Evolutionary conservation across 2,113 vertebrate species (phyloP).

Genomic region (Microtus pennsylvanicus): DNA sequence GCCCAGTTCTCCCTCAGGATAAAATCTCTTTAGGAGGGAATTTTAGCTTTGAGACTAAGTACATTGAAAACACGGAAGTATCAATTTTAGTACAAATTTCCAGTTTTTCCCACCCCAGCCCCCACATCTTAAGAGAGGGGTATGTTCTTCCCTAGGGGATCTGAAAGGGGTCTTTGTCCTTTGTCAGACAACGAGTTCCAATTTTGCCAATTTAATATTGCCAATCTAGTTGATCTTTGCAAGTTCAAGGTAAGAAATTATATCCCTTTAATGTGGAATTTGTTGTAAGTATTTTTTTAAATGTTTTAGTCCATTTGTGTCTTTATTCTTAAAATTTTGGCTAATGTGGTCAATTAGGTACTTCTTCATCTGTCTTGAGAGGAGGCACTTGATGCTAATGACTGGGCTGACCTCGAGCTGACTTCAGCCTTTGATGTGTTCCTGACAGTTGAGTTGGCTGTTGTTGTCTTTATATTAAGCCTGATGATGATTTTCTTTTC

Average conservation of each 20-base stretch:
- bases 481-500: background rate
- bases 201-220: background rate
- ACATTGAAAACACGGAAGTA: background rate
- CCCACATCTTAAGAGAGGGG: background rate
- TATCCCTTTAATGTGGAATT: background rate
- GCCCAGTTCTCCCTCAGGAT: background rate
- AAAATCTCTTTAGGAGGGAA: background rate
- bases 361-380: background rate
- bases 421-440: background rate
- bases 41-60: constrained; percentile 26
- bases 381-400: background rate
- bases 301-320: background rate
- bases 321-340: background rate
- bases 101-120: rapidly evolving
- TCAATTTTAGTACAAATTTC: background rate
- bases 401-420: background rate
- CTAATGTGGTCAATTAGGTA: background rate
- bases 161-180: background rate
- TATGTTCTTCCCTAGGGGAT: background rate
- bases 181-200: background rate
- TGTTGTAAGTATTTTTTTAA: background rate
- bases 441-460: background rate
- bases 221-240: background rate
- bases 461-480: background rate
- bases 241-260: background rate